Conservation (phyloP, 2,888 invertebrate genomes). For the Acanthococcus lagerstroemiae region DNA sequence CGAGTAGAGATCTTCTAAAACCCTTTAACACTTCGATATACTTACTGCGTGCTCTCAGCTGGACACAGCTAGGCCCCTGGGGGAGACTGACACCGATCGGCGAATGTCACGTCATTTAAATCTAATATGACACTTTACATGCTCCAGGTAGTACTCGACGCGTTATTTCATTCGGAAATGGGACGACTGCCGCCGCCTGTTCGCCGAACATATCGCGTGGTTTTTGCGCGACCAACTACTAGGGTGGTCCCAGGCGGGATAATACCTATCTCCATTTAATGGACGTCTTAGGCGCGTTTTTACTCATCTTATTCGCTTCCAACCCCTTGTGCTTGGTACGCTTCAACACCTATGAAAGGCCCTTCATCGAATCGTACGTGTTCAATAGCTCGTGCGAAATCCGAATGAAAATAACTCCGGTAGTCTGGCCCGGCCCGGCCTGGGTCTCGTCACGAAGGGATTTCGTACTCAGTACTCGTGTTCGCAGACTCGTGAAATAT, state of each 20-base stretch:
- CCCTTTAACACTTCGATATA: too few species aligned
- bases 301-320: not conserved
- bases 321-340: not conserved
- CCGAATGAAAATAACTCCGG: slow-evolving; percentile 6
- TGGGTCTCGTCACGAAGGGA: too few species aligned
- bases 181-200: not conserved
- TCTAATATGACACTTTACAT: not conserved
- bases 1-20: too few species aligned
- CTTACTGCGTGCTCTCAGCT: too few species aligned
- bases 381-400: slow-evolving; percentile 23
- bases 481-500: too few species aligned
- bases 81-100: too few species aligned
- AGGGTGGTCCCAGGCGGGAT: slow-evolving; percentile 12
- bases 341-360: slow-evolving; percentile 18
- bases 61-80: too few species aligned
- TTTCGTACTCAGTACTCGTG: too few species aligned
- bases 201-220: not conserved
- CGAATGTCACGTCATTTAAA: not conserved
- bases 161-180: not conserved
- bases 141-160: not conserved
- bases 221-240: not conserved
- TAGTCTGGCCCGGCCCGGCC: too few species aligned
- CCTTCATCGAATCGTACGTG: not conserved
- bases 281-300: not conserved
- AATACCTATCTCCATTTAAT: not conserved